Conservation (phyloP, 2,888 invertebrate species). For the Mythimna pallens region DNA sequence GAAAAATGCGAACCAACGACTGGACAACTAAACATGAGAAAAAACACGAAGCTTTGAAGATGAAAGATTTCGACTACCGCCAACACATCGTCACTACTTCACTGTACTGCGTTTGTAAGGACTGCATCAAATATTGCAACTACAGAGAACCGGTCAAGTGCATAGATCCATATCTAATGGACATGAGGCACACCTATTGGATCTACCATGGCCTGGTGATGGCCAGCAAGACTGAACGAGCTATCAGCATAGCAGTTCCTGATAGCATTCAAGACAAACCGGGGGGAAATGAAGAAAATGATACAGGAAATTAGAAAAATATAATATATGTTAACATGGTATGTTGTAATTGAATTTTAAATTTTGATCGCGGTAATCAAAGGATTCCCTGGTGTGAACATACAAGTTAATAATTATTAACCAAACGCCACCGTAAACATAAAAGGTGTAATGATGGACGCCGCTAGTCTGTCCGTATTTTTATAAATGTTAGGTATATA, state of each 20-base stretch:
- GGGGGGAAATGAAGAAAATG: not conserved
- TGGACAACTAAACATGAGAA: not conserved
- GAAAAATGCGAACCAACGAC: slow-evolving; percentile 12
- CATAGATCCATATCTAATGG: slow-evolving; percentile 39
- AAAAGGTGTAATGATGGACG: not conserved
- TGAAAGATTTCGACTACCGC: not conserved
- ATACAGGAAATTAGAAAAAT: not conserved
- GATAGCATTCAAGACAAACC: not conserved
- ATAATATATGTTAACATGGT: not conserved
- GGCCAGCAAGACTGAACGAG: slow-evolving; percentile 48
- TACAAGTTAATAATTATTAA: not conserved
- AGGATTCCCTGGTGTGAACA: not conserved
- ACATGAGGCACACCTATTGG: slow-evolving; percentile 48
- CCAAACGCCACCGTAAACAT: not conserved
- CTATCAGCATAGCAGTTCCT: slow-evolving; percentile 6
- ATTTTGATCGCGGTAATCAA: not conserved
- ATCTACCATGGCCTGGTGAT: slow-evolving; percentile 43
- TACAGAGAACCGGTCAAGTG: slow-evolving; percentile 24
- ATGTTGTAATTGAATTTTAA: not conserved
- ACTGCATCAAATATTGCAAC: slow-evolving; percentile 33
- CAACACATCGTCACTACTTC: not conserved
- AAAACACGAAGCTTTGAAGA: not conserved
- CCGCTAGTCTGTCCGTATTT: not conserved
- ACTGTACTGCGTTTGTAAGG: slow-evolving; percentile 25
- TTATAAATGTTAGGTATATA: slow-evolving; percentile 3